A percentile compares a stretch with the other conserved stretches of the same genome.
phyloP scores from a whole-genome alignment of 2,888 invertebrate genomes.

The Frankliniella intonsa region DNA sequence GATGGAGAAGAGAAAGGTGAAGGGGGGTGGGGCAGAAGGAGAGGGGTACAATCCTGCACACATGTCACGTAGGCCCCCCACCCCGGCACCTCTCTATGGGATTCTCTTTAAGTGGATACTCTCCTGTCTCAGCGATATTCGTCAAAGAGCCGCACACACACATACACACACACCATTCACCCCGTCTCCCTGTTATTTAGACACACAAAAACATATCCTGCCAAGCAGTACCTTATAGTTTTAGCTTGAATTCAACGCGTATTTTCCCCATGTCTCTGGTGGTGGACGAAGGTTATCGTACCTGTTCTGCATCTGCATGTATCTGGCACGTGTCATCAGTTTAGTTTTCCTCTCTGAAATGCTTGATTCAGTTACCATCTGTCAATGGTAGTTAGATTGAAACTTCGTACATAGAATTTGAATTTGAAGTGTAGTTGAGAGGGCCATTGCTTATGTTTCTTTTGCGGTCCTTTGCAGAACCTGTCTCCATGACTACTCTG shows the following conservation, averaged over 20 bases:
- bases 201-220: background rate
- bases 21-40: background rate
- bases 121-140: background rate
- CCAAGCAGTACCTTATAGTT: background rate
- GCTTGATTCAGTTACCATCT: no score
- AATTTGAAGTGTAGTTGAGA: no score
- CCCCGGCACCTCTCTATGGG: background rate
- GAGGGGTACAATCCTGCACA: background rate
- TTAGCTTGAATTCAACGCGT: background rate
- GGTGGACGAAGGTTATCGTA: background rate
- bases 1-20: no score
- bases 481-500: conserved; percentile 57
- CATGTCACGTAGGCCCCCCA: background rate
- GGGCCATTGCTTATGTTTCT: background rate
- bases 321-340: background rate
- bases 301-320: background rate
- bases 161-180: background rate
- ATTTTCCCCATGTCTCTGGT: background rate
- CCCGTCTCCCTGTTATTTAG: background rate
- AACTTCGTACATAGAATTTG: background rate
- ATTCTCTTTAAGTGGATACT: background rate
- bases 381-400: no score
- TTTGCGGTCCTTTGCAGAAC: conserved; percentile 49
- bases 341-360: background rate
- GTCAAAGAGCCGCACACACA: background rate